Conservation (phyloP, 1,140 invertebrate genomes). For the Pteromalus puparum region DNA sequence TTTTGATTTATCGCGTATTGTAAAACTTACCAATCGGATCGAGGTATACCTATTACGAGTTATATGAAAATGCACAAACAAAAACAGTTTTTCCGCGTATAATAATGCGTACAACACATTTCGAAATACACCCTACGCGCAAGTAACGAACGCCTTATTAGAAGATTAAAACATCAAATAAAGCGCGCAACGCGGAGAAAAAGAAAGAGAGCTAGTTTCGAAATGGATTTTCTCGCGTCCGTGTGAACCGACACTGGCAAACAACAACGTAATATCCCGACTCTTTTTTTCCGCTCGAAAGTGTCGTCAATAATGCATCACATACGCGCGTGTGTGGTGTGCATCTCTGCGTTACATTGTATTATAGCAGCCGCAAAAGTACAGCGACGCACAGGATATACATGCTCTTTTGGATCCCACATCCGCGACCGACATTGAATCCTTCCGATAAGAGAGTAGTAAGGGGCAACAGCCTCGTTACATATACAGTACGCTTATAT, state of each 20-base stretch:
- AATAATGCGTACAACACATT: background rate
- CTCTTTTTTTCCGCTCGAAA: background rate
- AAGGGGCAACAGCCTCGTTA: background rate
- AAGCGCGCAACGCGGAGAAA: background rate
- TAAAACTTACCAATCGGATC: no score
- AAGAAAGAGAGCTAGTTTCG: background rate
- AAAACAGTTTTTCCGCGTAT: no score
- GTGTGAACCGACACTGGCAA: background rate
- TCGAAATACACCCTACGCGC: background rate
- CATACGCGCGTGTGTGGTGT: no score
- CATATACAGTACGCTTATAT: no score
- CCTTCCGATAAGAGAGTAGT: background rate
- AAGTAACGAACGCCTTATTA: constrained; percentile 26
- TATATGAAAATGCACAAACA: no score
- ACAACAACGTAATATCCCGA: background rate
- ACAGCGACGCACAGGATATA: no score
- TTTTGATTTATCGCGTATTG: background rate
- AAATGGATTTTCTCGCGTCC: constrained; percentile 2
- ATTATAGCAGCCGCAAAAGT: background rate
- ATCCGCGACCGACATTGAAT: constrained; percentile 1
- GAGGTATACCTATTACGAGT: no score
- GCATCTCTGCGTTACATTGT: no score
- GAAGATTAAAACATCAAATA: constrained; percentile 30
- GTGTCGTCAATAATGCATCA: background rate
- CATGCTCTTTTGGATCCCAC: background rate